Percentiles rank a stretch among this genome's conserved stretches.
Conservation (phyloP, 1,140 invertebrate genomes). For the Caenorhabditis tropicalis region DNA sequence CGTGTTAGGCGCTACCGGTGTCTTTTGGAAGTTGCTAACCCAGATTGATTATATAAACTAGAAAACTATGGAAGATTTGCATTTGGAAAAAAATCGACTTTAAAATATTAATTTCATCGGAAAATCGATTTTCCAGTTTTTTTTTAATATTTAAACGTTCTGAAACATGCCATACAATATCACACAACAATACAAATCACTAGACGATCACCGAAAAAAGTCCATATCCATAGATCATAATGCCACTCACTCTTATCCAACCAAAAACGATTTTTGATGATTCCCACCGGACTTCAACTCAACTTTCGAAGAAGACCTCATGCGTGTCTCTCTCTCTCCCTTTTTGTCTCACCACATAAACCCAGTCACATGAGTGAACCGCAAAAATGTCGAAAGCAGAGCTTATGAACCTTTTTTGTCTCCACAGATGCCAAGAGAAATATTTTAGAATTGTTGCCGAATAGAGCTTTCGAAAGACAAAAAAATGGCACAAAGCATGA, state of each 20-base stretch:
- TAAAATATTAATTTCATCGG: too few species aligned
- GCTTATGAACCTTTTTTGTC: conserved; percentile 28
- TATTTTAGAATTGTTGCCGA: not conserved
- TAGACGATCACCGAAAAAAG: not conserved
- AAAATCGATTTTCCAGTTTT: too few species aligned
- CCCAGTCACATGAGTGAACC: conserved; percentile 22
- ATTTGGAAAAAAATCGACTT: too few species aligned
- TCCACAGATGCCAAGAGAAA: not conserved
- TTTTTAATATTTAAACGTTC: too few species aligned
- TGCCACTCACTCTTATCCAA: not conserved
- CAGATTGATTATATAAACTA: too few species aligned
- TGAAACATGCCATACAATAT: too few species aligned
- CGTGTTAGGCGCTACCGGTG: too few species aligned
- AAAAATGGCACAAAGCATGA: not conserved
- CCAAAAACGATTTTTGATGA: conserved; percentile 30
- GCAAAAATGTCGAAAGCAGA: not conserved
- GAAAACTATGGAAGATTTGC: too few species aligned
- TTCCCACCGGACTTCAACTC: conserved; percentile 3
- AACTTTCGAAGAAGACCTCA: conserved; percentile 6
- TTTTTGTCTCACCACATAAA: not conserved
- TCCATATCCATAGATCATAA: not conserved
- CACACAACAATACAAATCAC: too few species aligned
- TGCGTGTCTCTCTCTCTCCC: not conserved
- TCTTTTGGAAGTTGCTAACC: too few species aligned
- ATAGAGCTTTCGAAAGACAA: not conserved